Conservation (phyloP, 2,888 invertebrate genomes). For the Chironomus riparius region DNA sequence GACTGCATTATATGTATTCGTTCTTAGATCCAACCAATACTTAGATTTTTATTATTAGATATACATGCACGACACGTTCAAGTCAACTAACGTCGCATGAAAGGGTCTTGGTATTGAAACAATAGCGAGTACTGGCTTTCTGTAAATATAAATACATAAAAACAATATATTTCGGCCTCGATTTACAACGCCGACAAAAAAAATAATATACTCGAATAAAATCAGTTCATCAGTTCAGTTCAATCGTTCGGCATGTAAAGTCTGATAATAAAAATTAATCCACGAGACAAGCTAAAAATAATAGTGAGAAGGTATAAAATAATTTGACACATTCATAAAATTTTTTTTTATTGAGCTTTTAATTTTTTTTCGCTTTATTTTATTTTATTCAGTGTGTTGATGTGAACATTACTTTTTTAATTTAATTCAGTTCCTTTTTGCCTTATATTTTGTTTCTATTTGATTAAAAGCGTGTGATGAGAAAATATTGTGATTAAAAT, state of each 20-base stretch:
- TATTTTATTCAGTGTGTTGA: constrained; percentile 5
- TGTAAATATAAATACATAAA: constrained; percentile 9
- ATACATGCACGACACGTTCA: constrained; percentile 11
- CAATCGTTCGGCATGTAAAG: constrained; percentile 19
- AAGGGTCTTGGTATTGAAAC: constrained; percentile 4
- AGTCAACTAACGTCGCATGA: background rate
- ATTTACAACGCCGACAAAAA: constrained; percentile 20
- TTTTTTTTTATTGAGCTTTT: constrained; percentile 4
- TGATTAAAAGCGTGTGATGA: background rate
- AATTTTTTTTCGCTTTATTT: background rate
- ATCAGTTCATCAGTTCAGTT: constrained; percentile 24
- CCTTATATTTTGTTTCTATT: background rate
- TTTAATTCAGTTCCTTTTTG: background rate
- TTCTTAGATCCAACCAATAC: background rate
- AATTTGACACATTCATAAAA: constrained; percentile 27
- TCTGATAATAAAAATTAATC: background rate
- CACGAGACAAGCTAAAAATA: background rate
- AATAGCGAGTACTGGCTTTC: constrained; percentile 9
- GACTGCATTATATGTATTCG: background rate
- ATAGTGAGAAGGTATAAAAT: constrained; percentile 16
- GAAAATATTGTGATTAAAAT: background rate
- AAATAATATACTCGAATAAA: background rate
- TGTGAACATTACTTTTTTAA: background rate
- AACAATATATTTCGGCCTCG: background rate
- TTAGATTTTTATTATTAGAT: constrained; percentile 5